Percentiles rank a stretch among this genome's conserved stretches.
Conservation (phyloP, 2,888 invertebrate genomes). For the Trileptium ribeirensis region DNA sequence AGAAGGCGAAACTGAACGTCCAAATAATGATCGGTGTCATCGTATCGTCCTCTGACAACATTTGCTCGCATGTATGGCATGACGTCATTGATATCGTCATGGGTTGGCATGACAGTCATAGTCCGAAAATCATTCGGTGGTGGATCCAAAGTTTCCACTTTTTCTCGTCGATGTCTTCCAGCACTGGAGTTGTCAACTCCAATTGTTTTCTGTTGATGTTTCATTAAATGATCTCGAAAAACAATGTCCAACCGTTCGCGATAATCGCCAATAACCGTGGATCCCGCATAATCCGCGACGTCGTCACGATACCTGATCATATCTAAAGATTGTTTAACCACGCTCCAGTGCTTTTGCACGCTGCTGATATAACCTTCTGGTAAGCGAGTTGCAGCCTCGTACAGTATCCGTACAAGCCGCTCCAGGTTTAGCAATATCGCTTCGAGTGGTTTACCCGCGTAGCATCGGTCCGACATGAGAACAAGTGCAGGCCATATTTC, state of each 20-base stretch:
- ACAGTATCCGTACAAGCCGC: neutral
- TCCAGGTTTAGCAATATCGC: neutral
- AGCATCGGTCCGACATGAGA: neutral
- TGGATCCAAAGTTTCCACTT: neutral
- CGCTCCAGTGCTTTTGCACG: neutral
- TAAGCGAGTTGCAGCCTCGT: neutral
- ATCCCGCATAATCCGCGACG: neutral
- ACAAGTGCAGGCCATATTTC: no score
- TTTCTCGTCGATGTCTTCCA: neutral
- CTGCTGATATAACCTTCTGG: neutral
- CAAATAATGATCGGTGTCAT: constrained; percentile 65
- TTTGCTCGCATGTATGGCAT: constrained; percentile 59
- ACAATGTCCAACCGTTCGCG: neutral
- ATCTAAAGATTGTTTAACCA: neutral
- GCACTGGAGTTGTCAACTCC: no score
- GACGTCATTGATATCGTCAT: constrained; percentile 48
- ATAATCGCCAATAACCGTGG: neutral
- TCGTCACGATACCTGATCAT: no score
- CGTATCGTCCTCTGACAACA: constrained; percentile 62
- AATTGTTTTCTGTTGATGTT: neutral
- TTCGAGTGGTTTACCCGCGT: neutral
- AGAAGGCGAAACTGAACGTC: constrained; percentile 70
- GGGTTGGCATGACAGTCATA: constrained; percentile 49
- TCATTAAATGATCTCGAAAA: neutral
- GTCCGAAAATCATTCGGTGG: constrained; percentile 55